Base-by-base conservation (phyloP, 2,888 invertebrate genomes). In the Congeria kusceri region DNA sequence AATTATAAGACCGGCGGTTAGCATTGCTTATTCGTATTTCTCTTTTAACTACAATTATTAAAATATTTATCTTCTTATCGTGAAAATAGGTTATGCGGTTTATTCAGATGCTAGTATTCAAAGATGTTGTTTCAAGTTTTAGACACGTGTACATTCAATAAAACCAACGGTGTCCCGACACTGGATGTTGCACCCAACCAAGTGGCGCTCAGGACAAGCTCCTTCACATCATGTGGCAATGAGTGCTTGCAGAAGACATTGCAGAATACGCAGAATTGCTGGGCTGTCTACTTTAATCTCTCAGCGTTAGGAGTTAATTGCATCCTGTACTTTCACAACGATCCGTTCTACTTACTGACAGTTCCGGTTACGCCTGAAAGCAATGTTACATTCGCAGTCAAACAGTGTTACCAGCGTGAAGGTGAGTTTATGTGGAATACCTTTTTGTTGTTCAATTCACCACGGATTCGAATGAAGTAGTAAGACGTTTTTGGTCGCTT, bases 81-180 rank as follows among this genome's bases (percentile, higher is more conserved):
- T n/a, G n/a, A n/a, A n/a, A n/a, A n/a, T n/a, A n/a, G n/a, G n/a
- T n/a, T n/a, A n/a, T n/a, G n/a, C n/a, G n/a, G n/a, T n/a, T n/a
- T n/a, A n/a, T n/a, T n/a, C n/a, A n/a, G n/a, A n/a, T n/a, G n/a
- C n/a, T n/a, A n/a, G n/a, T n/a, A 39, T 11, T 15, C 15, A 5
- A 39, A 11, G 39, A 39, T 39, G 39, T 39, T 39, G 9, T 7
- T 61, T 23, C 23, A 0, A 27, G 28, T 65, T 72, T 28, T 64
- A 72, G 72, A 29, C n/a, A 29, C 46, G 9, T 72, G 72, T 46
- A 46, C 58, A 23, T 72, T 72, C n/a, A 47, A 27, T 5, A 20
- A 7, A n/a, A 46, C 32, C 56, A 72, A 18, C 29, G 72, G 64
- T 7, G 46, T 57, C 3, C 70, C 62, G 7, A 25, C n/a, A 7